A percentile compares a stretch with the other conserved stretches of the same genome.
These are phyloP conservation scores for Lycocerus yunnanus DNA, from an alignment of 2,888 invertebrate species.

Conservation along the genomic window DNA sequence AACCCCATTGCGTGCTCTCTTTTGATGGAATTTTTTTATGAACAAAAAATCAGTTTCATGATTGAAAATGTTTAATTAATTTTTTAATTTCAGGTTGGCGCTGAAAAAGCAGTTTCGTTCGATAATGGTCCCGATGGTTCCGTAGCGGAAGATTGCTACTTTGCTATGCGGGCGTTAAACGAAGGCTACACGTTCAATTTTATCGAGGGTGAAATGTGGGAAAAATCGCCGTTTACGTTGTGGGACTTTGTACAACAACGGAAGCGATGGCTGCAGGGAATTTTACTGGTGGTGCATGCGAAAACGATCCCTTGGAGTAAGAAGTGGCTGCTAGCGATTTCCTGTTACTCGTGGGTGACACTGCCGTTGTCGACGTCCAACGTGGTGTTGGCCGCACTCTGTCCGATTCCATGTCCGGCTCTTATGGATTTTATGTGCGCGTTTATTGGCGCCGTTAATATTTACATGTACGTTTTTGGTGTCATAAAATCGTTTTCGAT, in stretches of 20 bases:
- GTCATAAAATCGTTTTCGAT: slow-evolving; percentile 95
- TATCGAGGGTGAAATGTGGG: slow-evolving; percentile 98
- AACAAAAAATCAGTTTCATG: neutral
- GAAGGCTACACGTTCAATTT: slow-evolving; percentile 93
- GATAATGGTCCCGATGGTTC: slow-evolving; percentile 97
- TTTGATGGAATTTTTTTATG: neutral
- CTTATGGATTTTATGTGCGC: slow-evolving; percentile 85
- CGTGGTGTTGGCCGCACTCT: slow-evolving; percentile 79
- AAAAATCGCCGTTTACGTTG: slow-evolving; percentile 93
- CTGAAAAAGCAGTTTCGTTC: slow-evolving; percentile 91
- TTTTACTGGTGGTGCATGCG: slow-evolving; percentile 85
- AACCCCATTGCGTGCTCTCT: neutral
- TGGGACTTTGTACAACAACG: slow-evolving; percentile 96
- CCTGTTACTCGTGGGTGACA: slow-evolving; percentile 96
- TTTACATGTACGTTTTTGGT: slow-evolving; percentile 98
- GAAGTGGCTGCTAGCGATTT: slow-evolving; percentile 82
- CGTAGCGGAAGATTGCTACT: slow-evolving; percentile 97
- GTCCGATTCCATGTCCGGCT: slow-evolving; percentile 86
- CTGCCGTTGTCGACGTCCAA: slow-evolving; percentile 92
- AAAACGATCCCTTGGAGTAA: slow-evolving; percentile 78
- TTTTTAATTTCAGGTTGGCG: slow-evolving; percentile 70
- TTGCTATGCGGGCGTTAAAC: slow-evolving; percentile 92
- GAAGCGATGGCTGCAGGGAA: slow-evolving; percentile 95
- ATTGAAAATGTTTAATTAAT: neutral
- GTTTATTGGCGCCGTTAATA: slow-evolving; percentile 90